Percentiles rank a stretch among this genome's conserved stretches.
phyloP scores from a whole-genome alignment of 1,140 invertebrate genomes.

The Aplysia californica region DNA sequence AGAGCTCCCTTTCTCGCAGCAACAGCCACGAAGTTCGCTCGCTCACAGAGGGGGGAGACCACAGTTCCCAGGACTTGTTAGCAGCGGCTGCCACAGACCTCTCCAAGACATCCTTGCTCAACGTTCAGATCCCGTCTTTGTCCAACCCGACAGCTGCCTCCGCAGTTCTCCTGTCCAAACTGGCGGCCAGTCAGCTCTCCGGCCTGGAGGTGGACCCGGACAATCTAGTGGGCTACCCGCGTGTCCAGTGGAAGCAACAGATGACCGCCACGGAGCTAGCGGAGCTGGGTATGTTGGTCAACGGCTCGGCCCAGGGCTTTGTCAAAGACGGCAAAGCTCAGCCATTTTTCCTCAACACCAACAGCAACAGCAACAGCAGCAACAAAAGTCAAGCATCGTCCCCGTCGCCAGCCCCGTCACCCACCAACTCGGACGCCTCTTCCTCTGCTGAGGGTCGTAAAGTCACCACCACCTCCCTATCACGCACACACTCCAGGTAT shows the following conservation, averaged over 20 bases:
- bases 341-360: too few relatives aligned
- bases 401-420: conserved; percentile 14
- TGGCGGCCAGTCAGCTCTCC: too few relatives aligned
- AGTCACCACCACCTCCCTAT: conserved; percentile 56
- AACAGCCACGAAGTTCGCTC: too few relatives aligned
- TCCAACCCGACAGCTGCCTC: not conserved
- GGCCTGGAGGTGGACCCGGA: too few relatives aligned
- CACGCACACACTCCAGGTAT: conserved; percentile 64
- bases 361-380: too few relatives aligned
- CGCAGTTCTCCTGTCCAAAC: not conserved
- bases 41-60: too few relatives aligned
- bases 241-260: conserved; percentile 1
- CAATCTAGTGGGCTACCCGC: not conserved
- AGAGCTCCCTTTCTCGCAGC: too few relatives aligned
- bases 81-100: conserved; percentile 12
- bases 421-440: conserved; percentile 9
- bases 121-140: not conserved
- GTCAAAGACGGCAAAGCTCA: too few relatives aligned
- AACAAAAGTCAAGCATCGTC: not conserved
- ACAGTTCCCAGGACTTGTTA: too few relatives aligned
- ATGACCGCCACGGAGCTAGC: too few relatives aligned
- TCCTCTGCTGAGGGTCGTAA: conserved; percentile 52
- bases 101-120: conserved; percentile 8
- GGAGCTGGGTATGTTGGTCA: too few relatives aligned
- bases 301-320: too few relatives aligned